phyloP scores from a whole-genome alignment of 2,888 invertebrate genomes.

The Drosophila testacea region DNA sequence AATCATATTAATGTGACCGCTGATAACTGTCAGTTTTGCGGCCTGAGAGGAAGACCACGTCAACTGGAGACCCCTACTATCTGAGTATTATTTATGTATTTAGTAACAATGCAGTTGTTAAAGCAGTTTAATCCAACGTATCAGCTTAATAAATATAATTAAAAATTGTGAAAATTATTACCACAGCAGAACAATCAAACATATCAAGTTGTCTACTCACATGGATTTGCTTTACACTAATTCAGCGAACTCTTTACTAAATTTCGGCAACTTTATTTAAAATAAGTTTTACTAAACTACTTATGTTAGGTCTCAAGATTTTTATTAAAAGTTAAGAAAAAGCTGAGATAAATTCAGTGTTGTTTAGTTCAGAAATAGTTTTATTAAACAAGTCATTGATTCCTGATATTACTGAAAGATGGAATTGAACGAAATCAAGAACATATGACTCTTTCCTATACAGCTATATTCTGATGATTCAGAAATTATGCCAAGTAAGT shows the following conservation, averaged over 20 bases:
- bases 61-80: constrained; percentile 4
- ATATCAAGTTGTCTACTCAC: not conserved
- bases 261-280: not conserved
- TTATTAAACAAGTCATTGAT: too few relatives aligned
- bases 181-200: not conserved
- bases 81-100: constrained; percentile 10
- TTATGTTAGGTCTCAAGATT: too few relatives aligned
- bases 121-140: not conserved
- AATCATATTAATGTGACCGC: constrained; percentile 74
- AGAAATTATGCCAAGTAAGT: not conserved
- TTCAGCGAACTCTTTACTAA: not conserved
- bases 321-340: not conserved
- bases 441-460: too few relatives aligned
- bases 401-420: not conserved
- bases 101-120: not conserved
- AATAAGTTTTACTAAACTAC: not conserved
- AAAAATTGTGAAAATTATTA: not conserved
- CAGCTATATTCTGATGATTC: constrained; percentile 3
- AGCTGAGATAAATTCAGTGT: not conserved
- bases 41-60: constrained; percentile 11
- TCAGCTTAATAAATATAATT: constrained; percentile 4
- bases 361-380: too few relatives aligned
- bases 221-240: too few relatives aligned
- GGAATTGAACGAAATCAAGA: not conserved
- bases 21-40: constrained; percentile 67